Evolutionary conservation across 2,797 vertebrate genomes (phyloP).

Genomic region (Eremophila alpestris): DNA sequence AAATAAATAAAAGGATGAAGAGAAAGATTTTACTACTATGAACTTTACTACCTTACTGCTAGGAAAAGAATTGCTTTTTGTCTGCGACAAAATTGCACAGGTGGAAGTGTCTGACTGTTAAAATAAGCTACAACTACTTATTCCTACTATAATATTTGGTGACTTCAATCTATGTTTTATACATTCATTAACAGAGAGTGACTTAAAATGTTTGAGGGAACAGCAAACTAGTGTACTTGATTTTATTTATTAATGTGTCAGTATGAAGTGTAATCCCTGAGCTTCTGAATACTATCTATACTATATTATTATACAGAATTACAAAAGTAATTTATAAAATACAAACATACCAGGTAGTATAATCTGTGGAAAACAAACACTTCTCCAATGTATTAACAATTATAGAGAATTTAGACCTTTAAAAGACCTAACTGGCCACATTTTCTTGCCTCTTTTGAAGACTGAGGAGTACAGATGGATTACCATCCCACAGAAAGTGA

Average conservation of each 20-base stretch:
- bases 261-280: neutral
- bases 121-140: neutral
- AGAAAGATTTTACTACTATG: neutral
- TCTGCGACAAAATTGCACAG: neutral
- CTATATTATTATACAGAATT: neutral
- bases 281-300: neutral
- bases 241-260: neutral
- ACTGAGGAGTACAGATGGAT: neutral
- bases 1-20: slow-evolving; percentile 20
- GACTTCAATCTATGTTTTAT: neutral
- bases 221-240: neutral
- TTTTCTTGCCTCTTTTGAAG: neutral
- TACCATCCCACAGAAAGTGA: neutral
- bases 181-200: neutral
- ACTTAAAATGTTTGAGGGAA: neutral
- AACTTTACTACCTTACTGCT: neutral
- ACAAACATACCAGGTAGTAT: neutral
- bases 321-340: neutral
- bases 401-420: neutral
- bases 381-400: neutral
- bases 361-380: neutral
- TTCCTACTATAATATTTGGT: neutral
- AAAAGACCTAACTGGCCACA: neutral
- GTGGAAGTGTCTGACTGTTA: neutral
- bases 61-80: slow-evolving; percentile 7